Evolutionary conservation across 1,140 invertebrate genomes (phyloP), one percentile per base, ranked within the genome.

Genomic region (Lordiphosa mommai): DNA sequence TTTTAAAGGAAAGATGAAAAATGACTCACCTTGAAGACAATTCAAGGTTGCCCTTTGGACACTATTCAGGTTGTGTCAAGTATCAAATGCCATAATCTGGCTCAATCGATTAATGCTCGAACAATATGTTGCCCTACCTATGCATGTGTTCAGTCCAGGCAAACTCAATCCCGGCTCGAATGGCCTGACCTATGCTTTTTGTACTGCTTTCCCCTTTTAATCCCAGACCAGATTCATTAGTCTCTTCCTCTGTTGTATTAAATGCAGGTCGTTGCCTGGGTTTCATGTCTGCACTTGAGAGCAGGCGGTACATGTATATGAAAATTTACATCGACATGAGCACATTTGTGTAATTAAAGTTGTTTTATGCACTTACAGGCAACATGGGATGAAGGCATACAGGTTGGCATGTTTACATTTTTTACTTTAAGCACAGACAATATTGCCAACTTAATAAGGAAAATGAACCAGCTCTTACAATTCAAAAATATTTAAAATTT

Each of bases 251-350:
- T 6, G 33, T 9, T n/a, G 33, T 20, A 5, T 23, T 20, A 37
- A 29, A 66, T 49, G 32, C 33, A 34, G 37, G 48, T 40, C 44
- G 23, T 37, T 41, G 55, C 13, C 52, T 50, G 46, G 40, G 44
- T 50, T 68, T 58, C 51, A 52, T 48, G 36, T 60, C 68, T 60
- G 44, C 32, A 44, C 55, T 72, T 65, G 32, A 30, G 33, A 63
- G 34, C 73, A 79, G 73, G 57, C 73, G 63, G 53, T 69, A 37
- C 64, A 66, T 16, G 44, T 47, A 67, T 52, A 69, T 60, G 60
- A 30, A 72, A 46, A 73, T 58, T 20, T 65, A 65, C 61, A 65
- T 51, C 61, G 32, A 70, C 60, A 73, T 73, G 61, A 57, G 61
- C 60, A 58, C 64, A 67, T 61, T 61, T 53, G 29, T 48, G 60